Evolutionary conservation across 2,113 vertebrate species (phyloP), one percentile per base, ranked within the genome.

Genomic region (Neogobius melanostomus): DNA sequence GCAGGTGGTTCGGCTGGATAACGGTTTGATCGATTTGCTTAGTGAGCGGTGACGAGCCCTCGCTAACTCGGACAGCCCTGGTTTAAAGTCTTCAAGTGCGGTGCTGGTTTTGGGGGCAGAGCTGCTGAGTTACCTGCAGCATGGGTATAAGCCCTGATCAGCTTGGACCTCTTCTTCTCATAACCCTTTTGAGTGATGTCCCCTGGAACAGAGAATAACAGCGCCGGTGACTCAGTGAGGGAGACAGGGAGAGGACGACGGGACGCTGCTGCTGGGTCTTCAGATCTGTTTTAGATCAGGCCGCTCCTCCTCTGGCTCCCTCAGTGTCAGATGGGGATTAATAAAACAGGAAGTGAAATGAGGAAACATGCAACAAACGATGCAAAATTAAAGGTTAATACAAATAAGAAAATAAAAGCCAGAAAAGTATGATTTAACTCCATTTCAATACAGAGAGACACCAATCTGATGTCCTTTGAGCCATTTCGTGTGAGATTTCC

Each of bases 181-280:
- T 98, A 98, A 87, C 96, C 96, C 89, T 97, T 98, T 87, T 98
- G 96, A 89, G 96, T 98, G 93, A 98, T 98, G 94, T 98, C 96
- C 87, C 96, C 96, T 98, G 92, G 86, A 94, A 90, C 87, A 90
- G 72, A 87, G 75, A 86, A 86, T 69, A 87, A 10, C 28, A 56
- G 82, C 67, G 74, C 74, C 75, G 81, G 28, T 36, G 28, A 36
- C 28, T 36, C 28, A 71, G 81, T 78, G 85, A 85, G 80, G 78
- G 77, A 84, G 76, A 63, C 75, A 88, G 86, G 87, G 68, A 4
- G 28, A 36, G 28, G 28, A 36, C 28, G 28, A 36, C 28, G 28
- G 28, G 28, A 36, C 28, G 4, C 28, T 36, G 28, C 28, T 2
- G 28, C 28, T 36, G 21, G 21, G 21, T 21, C 21, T 21, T 21